phyloP scores from a whole-genome alignment of 2,888 invertebrate genomes.

The Andricus curvator region DNA sequence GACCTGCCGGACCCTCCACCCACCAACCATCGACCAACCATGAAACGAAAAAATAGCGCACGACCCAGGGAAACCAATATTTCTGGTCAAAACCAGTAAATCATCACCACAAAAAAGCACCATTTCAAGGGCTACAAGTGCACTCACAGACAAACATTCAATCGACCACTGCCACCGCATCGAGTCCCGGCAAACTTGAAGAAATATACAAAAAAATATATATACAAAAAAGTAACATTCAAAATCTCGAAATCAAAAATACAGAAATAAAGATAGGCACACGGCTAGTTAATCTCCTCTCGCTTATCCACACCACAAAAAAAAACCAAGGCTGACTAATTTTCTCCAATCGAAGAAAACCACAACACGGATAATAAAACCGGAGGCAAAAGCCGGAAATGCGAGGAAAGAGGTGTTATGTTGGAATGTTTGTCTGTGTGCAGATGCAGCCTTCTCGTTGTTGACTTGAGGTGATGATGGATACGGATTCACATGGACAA shows the following conservation, averaged over 20 bases:
- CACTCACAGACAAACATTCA: conserved; percentile 78
- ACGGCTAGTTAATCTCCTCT: conserved; percentile 49
- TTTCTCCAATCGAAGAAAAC: conserved; percentile 52
- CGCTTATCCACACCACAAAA: conserved; percentile 58
- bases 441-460: conserved; percentile 79
- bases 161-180: conserved; percentile 69
- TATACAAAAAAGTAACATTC: conserved; percentile 42
- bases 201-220: conserved; percentile 44
- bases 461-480: conserved; percentile 73
- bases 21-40: conserved; percentile 69
- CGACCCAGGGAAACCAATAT: conserved; percentile 52
- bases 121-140: conserved; percentile 74
- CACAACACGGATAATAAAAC: conserved; percentile 48
- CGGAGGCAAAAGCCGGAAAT: conserved; percentile 50
- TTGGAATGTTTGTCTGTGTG: conserved; percentile 80
- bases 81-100: conserved; percentile 42
- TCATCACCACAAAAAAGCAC: conserved; percentile 58
- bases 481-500: conserved; percentile 71
- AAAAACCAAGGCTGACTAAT: conserved; percentile 50
- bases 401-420: conserved; percentile 74
- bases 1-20: conserved; percentile 73
- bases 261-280: conserved; percentile 33
- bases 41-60: conserved; percentile 54
- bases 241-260: conserved; percentile 30
- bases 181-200: conserved; percentile 28